Evolutionary conservation across 2,888 invertebrate genomes (phyloP), one percentile per base, ranked within the genome.

Genomic region (Drosophila percnosoma): DNA sequence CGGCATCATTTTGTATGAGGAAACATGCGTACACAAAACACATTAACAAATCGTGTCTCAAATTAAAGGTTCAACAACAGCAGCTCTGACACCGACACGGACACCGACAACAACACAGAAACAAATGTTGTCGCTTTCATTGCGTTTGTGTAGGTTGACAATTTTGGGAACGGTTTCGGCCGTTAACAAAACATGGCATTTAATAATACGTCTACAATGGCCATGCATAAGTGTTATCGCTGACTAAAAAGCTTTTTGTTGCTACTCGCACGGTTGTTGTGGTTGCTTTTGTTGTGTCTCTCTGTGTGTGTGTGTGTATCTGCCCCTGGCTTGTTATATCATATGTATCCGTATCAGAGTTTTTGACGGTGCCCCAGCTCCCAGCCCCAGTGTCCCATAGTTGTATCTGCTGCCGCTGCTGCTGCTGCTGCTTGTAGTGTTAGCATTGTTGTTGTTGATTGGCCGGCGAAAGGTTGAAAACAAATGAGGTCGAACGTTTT

Each of bases 111-210:
- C 65, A 51, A 36, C 65, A 51, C 63, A 66, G 57, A 54, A 54
- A 75, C 65, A 73, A 70, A 75, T 78, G 80, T 82, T 83, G 81
- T 84, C 82, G 79, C 65, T 82, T 73, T 82, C 69, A 58, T 33
- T 75, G 71, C 71, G 65, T 63, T 74, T 85, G 78, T 80, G 85
- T 85, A 73, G 89, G 89, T 79, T 82, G 85, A 84, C 80, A 88
- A 86, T 85, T 85, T 85, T 88, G 89, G 84, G 89, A 88, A 84
- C 84, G 88, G 88, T 83, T 87, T 83, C 71, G 87, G 89, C 85
- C 89, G 89, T 85, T 85, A 88, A 85, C 89, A 85, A 89, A 89
- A 85, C 85, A 85, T 85, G 89, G 87, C 85, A 85, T 85, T 85
- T 89, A 89, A 85, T 89, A 85, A 85, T 85, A 89, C 85, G 84